Conservation (phyloP, 1,140 invertebrate species). For the Zaprionus nigranus region DNA sequence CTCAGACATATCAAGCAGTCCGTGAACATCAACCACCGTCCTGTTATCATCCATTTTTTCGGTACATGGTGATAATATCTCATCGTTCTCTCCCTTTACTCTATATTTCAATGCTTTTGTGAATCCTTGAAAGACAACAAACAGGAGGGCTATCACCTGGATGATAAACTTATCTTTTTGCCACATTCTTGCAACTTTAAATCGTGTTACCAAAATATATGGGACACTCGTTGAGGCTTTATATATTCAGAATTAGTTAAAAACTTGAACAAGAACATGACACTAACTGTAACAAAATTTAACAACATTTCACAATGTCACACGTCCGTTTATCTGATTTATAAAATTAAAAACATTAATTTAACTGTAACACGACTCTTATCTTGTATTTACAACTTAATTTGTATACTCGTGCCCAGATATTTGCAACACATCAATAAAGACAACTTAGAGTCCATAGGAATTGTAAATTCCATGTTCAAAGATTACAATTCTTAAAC, state of each 20-base stretch:
- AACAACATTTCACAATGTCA: not conserved
- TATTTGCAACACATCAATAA: not conserved
- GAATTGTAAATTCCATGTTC: too few relatives aligned
- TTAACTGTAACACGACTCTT: too few relatives aligned
- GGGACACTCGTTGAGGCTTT: not conserved
- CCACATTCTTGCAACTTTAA: not conserved
- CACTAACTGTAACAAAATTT: too few relatives aligned
- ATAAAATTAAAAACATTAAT: not conserved
- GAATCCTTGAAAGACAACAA: not conserved
- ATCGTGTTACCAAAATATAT: not conserved
- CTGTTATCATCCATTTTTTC: not conserved
- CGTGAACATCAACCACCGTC: not conserved
- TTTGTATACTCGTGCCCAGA: not conserved
- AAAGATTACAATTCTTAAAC: too few relatives aligned
- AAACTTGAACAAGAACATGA: too few relatives aligned
- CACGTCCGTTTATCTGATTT: not conserved
- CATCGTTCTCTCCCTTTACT: not conserved
- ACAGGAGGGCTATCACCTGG: not conserved
- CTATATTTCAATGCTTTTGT: not conserved
- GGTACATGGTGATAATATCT: not conserved
- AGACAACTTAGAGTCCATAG: too few relatives aligned
- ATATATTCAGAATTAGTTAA: too few relatives aligned
- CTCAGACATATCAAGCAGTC: not conserved
- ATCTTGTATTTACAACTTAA: not conserved
- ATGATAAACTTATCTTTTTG: not conserved